Base-by-base conservation (phyloP, 2,797 vertebrate species). In the Acipenser ruthenus region DNA sequence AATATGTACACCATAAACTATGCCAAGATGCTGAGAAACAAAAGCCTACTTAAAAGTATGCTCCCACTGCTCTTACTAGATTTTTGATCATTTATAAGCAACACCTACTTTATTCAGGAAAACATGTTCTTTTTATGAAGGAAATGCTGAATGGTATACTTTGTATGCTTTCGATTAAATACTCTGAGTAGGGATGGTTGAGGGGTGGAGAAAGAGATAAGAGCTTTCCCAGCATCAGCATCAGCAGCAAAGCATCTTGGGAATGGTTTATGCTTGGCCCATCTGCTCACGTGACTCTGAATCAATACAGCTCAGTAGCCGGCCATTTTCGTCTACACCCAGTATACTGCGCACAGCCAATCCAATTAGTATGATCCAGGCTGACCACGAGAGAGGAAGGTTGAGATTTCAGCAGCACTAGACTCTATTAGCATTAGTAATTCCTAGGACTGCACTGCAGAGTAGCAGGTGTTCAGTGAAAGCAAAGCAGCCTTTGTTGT, bases 261-360 rank as follows among this genome's bases (percentile, higher is more conserved):
- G 91, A 90, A 77, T 80, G 75, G 87, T 86, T 83, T 73, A 72
- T 74, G 79, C 84, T 88, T 80, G 68, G 88, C 90, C 91, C 91
- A 77, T 92, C 90, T 88, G 89, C 83, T 96, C 96, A 98, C 93
- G 91, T 98, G 95, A 95, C 85, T 66, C 75, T 71, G 85, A 72
- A 80, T 88, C 84, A 87, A 80, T 80, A 84, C 85, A 83, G 89
- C 86, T 88, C 90, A 90, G 86, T 91, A 84, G 87, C 90, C 93
- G 86, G 95, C 96, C 96, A 99, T 99, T 92, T 99, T 99, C 95
- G 95, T 93, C 90, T 76, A 89, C 94, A 95, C 95, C 94, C 89
- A 87, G 88, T 87, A 89, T 82, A 82, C 90, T 88, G 88, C 89
- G 84, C 87, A 79, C 86, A 78, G 72, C 84, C 89, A 86, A 87